Evolutionary conservation across 2,113 vertebrate species (phyloP), one percentile per base, ranked within the genome.

Genomic region (Siphamia tubifer): DNA sequence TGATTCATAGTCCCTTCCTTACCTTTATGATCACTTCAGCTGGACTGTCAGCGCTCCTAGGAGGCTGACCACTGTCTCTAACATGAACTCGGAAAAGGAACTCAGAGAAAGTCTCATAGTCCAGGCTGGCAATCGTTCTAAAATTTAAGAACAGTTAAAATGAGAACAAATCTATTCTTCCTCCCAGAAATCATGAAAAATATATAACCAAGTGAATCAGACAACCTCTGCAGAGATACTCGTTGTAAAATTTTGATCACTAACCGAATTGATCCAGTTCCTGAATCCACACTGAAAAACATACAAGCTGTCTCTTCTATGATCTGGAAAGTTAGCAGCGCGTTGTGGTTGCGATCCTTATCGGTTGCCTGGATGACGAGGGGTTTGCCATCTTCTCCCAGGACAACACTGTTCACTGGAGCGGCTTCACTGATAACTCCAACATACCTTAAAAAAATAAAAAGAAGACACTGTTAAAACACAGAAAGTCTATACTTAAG

Each of bases 241-340:
- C 7, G 1, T 27, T 15, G 0, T 19, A 6, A 49, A 9, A 38
- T 39, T 43, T 54, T 2, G 17, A n/a, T 16, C 31, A 60, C 83
- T 4, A 40, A 89, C 87, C 98, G 91, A 63, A 99, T 95, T 0
- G 98, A 98, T 11, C 98, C 98, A 0, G 96, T 98, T 71, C 94
- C 97, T 3, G 96, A 96, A 85, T 99, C 97, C 39, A 99, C 95
- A 0, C 94, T 96, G 79, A 99, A 99, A 81, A 96, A 97, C 66
- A 93, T 93, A 32, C 95, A 94, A 40, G 97, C 95, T 0, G 91
- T 96, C 28, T 95, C 94, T 16, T 98, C 97, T 49, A 98, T 88
- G 31, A 99, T 99, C 81, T 97, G 94, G 76, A 98, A 99, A 23
- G 95, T 93, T n/a, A 99, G 88, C 64, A 98, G 79, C 51, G 96